Evolutionary conservation across 2,113 vertebrate genomes (phyloP), one percentile per base, ranked within the genome.

Genomic region (Mesoclemmys tuberculata): DNA sequence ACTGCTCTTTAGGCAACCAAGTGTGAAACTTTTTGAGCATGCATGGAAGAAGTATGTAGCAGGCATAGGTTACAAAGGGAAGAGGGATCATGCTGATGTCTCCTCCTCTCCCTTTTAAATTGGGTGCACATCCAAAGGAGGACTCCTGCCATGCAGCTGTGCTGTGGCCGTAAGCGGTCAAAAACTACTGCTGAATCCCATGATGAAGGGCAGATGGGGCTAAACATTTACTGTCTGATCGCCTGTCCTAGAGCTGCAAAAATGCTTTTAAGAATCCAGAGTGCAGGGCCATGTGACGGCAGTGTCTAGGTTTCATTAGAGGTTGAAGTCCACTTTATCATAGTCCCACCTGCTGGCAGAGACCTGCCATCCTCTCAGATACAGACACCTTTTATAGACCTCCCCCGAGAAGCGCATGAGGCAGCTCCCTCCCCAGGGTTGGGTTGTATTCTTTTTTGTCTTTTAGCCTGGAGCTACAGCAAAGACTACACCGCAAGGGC

Each of bases 381-480:
- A 27, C 41, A 27, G 64, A 13, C 44, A 27, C 74, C 41, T 27
- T 58, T 74, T 18, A 38, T 35, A 74, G 24, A 74, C 38, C 71
- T 41, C 74, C 74, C 12, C 2, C n/a, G 16, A 71, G 19, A 38
- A 38, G n/a, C n/a, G 7, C 7, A 21, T 10, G n/a, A 21, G n/a
- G 35, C 64, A 41, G n/a, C 71, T 75, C n/a, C 21, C 38, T 75
- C 22, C 38, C 61, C 4, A 75, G 38, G 41, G 82, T 86, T 82
- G 48, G 2, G 0, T 5, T 14, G 51, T 0, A 0, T 51, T 80
- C 85, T 6, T 64, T 64, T 64, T 64, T 35, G 35, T 8, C 14
- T 64, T 64, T 64, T 35, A 35, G 16, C 31, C 61, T 48, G 81
- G 29, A 85, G 82, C 82, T 58, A 0, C 3, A 75, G 71, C 71